These are phyloP conservation scores for Bovichtus variegatus DNA, from an alignment of 2,797 vertebrate species.

Conservation along the genomic window DNA sequence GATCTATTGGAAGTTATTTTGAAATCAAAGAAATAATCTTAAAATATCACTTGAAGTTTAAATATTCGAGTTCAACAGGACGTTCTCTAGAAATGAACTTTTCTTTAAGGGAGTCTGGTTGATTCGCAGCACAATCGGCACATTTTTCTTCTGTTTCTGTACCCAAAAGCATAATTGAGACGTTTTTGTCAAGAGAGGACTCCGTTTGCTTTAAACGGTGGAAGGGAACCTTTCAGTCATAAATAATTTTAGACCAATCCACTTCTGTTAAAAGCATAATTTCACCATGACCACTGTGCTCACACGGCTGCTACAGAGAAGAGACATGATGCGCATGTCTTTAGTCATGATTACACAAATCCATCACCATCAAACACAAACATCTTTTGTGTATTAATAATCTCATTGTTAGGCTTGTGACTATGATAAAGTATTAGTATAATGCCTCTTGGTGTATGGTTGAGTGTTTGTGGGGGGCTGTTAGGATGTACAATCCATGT, in stretches of 20 bases:
- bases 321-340: background rate
- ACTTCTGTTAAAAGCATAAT: background rate
- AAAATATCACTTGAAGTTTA: too few species aligned
- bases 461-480: conserved; percentile 31
- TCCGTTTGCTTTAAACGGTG: background rate
- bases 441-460: conserved; percentile 15
- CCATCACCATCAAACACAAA: conserved; percentile 10
- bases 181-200: background rate
- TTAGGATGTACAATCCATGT: conserved; percentile 49
- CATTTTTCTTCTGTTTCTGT: background rate
- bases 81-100: background rate
- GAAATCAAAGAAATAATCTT: too few species aligned
- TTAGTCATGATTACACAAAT: background rate
- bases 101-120: background rate
- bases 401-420: conserved; percentile 3
- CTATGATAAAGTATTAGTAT: conserved; percentile 4
- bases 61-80: background rate
- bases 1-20: background rate
- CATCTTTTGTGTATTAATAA: conserved; percentile 19
- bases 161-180: background rate
- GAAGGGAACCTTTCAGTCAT: background rate
- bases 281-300: background rate
- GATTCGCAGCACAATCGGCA: background rate
- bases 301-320: background rate
- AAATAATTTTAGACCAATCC: background rate